Evolutionary conservation across 30 jellyfish, hydroid and myxozoan genomes (phyloP).

Genomic region (Morbakka virulenta): DNA sequence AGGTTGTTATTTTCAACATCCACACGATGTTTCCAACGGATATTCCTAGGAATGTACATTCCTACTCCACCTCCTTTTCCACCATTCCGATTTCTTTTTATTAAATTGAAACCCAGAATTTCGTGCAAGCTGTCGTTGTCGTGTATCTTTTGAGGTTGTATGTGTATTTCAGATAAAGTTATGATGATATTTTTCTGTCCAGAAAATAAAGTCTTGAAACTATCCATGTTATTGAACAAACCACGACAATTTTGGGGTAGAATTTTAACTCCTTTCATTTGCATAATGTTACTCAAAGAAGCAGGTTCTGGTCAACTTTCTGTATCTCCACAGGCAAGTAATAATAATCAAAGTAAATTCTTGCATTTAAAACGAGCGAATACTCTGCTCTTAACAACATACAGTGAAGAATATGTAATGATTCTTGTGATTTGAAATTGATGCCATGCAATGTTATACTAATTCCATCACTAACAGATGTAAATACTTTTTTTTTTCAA

Average conservation of each 20-base stretch:
- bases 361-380: conserved; percentile 11
- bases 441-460: neutral
- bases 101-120: too few relatives aligned
- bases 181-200: neutral
- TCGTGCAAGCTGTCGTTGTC: too few relatives aligned
- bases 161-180: conserved; percentile 21
- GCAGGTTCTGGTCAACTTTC: conserved; percentile 8
- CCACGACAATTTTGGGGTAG: too few relatives aligned
- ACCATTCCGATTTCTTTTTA: too few relatives aligned
- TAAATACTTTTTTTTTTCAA: neutral
- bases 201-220: neutral
- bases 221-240: conserved; percentile 1
- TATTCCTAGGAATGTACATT: too few relatives aligned
- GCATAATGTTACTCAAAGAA: too few relatives aligned
- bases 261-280: too few relatives aligned
- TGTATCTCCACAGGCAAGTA: conserved; percentile 2
- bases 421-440: neutral
- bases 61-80: too few relatives aligned
- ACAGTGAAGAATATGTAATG: conserved; percentile 9
- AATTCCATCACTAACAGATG: conserved; percentile 1
- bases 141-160: too few relatives aligned
- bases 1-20: conserved; percentile 10
- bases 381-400: too few relatives aligned
- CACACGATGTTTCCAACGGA: conserved; percentile 4
- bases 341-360: conserved; percentile 2